A percentile compares a stretch with the other conserved stretches of the same genome.
Conservation (phyloP, 2,888 invertebrate genomes). For the Tetropium fuscum region DNA sequence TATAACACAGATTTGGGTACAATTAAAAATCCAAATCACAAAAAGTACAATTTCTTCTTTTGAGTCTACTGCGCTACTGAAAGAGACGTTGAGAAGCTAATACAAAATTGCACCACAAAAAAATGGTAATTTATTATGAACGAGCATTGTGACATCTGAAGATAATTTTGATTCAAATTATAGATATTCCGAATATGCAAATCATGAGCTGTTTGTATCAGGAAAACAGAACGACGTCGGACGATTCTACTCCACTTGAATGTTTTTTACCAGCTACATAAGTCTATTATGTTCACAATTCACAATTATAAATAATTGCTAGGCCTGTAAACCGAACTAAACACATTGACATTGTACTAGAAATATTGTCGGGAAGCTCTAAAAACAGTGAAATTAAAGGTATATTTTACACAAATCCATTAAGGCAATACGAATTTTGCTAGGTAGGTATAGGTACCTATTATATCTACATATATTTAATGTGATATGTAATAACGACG, state of each 20-base stretch:
- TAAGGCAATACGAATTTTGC: too few species aligned
- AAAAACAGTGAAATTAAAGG: neutral
- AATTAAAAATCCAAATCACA: too few species aligned
- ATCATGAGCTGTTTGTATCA: slow-evolving; percentile 54
- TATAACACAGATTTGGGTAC: slow-evolving; percentile 38
- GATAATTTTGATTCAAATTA: slow-evolving; percentile 25
- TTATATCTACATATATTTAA: neutral
- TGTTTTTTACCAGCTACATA: slow-evolving; percentile 20
- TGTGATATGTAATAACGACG: neutral
- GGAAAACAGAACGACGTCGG: slow-evolving; percentile 47
- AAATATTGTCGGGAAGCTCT: too few species aligned
- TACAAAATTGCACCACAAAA: too few species aligned
- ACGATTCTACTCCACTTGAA: slow-evolving; percentile 19
- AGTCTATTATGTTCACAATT: slow-evolving; percentile 1
- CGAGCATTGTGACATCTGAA: too few species aligned
- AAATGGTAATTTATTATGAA: too few species aligned
- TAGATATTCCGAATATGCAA: slow-evolving; percentile 51
- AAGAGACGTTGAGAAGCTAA: too few species aligned
- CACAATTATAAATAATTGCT: neutral
- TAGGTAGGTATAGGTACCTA: too few species aligned
- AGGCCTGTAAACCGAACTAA: neutral
- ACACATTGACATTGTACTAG: too few species aligned
- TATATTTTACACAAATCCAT: too few species aligned
- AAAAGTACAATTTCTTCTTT: too few species aligned
- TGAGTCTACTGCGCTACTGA: too few species aligned